These are phyloP conservation scores for Axinella damicornis DNA, from an alignment of 37 sponge, comb jelly and placozoan species.

Conservation along the genomic window DNA sequence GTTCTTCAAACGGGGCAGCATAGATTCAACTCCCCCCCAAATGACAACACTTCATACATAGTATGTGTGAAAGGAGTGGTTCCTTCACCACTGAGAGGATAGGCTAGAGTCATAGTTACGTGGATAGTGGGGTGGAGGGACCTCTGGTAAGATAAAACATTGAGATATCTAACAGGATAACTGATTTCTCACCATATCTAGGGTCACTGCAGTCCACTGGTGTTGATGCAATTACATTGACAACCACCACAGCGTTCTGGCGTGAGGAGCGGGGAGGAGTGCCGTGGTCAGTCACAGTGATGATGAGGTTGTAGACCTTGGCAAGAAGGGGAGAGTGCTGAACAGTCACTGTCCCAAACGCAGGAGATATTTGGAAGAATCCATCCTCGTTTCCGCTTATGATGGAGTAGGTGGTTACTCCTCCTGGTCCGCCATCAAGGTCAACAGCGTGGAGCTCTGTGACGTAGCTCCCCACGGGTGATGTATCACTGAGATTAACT, in stretches of 20 bases:
- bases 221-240: constrained; percentile 42
- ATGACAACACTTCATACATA: too few relatives aligned
- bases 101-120: too few relatives aligned
- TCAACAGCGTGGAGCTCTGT: constrained; percentile 38
- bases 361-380: constrained; percentile 26
- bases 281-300: constrained; percentile 44
- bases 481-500: not conserved
- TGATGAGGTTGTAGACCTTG: constrained; percentile 25
- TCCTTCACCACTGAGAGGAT: too few relatives aligned
- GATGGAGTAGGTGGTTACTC: constrained; percentile 39
- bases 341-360: constrained; percentile 14
- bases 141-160: too few relatives aligned
- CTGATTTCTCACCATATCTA: constrained; percentile 33
- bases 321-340: constrained; percentile 28
- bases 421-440: constrained; percentile 48
- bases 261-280: constrained; percentile 19
- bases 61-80: too few relatives aligned
- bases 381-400: constrained; percentile 49
- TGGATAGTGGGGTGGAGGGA: too few relatives aligned
- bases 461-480: constrained; percentile 27
- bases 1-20: too few relatives aligned
- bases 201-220: constrained; percentile 26
- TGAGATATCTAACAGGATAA: too few relatives aligned
- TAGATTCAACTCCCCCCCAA: too few relatives aligned
- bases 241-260: constrained; percentile 10